A percentile compares a stretch with the other conserved stretches of the same genome.
phyloP scores from a whole-genome alignment of 1,140 invertebrate genomes.

The Samia ricini region DNA sequence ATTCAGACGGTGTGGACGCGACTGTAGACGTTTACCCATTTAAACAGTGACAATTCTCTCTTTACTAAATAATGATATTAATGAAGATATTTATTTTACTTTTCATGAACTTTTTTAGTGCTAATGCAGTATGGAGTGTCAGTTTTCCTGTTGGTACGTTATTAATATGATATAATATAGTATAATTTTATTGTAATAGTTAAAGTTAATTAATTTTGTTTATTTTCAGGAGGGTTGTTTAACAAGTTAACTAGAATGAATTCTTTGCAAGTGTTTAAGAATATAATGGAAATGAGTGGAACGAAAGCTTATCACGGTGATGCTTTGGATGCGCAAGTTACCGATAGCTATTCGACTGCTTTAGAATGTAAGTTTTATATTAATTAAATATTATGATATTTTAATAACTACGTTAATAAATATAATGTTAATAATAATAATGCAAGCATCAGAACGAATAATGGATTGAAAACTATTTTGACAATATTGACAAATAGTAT shows the following conservation, averaged over 20 bases:
- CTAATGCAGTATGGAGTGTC: conserved; percentile 13
- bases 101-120: not conserved
- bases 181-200: not conserved
- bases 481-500: too few species aligned
- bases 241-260: conserved; percentile 41
- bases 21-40: conserved; percentile 41
- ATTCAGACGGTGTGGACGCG: conserved; percentile 51
- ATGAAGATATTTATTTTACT: conserved; percentile 2
- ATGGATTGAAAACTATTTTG: too few species aligned
- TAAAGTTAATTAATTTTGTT: not conserved
- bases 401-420: conserved; percentile 4
- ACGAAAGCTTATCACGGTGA: conserved; percentile 44
- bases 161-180: not conserved
- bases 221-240: conserved; percentile 57
- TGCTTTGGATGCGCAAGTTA: conserved; percentile 37
- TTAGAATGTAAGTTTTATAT: conserved; percentile 50
- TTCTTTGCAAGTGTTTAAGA: conserved; percentile 46
- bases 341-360: conserved; percentile 55
- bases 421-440: too few species aligned
- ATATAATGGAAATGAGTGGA: conserved; percentile 34
- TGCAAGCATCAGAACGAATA: too few species aligned
- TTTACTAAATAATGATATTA: conserved; percentile 10
- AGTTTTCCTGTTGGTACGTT: conserved; percentile 45
- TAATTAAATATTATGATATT: not conserved
- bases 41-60: conserved; percentile 27